Evolutionary conservation across 2,797 vertebrate species (phyloP), one percentile per base, ranked within the genome.

Genomic region (Gymnodraco acuticeps): DNA sequence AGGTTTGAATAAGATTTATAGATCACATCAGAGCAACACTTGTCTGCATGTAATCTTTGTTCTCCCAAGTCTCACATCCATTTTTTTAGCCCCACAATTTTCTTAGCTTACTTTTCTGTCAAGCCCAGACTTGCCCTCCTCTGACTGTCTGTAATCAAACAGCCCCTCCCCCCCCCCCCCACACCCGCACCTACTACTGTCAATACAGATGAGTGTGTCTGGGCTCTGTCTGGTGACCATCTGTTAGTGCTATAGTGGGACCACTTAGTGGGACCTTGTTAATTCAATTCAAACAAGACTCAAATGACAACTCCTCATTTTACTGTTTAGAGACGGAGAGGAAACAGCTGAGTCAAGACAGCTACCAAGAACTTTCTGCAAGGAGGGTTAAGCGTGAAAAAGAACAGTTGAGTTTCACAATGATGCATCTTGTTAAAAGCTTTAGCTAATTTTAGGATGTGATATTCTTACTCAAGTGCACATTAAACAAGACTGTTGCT

Each of bases 281-380:
- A 93, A 93, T 93, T 86, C 71, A 91, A 88, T 63, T 64, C 90
- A 89, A 93, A 91, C 87, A 90, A 70, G 3, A 58, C 56, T 54
- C 77, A 64, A 75, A 20, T 75, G 78, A 84, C 74, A 54, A 31
- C 31, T 51, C 47, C 33, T 43, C 47, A 51, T 73, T 55, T 54
- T 52, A 19, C 19, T 62, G 70, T 66, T 79, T 15, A 6, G 42
- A 69, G 48, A 31, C 2, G 15, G 56, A 73, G 1, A 27, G 14
- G 7, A 51, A 54, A 50, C 74, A 81, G 88, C 81, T 87, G 83
- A 81, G 82, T 79, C 56, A 86, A 84, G 64, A 78, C 11, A 56
- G 27, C 5, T 2, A 17, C 17, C 20, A 10, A 23, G 43, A 68
- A 58, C 15, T 6, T 61, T 47, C 20, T 55, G 14, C 41, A 2